A percentile compares a stretch with the other conserved stretches of the same genome.
Evolutionary conservation across 1,140 invertebrate genomes (phyloP).

Genomic region (Calliopsis andreniformis): DNA sequence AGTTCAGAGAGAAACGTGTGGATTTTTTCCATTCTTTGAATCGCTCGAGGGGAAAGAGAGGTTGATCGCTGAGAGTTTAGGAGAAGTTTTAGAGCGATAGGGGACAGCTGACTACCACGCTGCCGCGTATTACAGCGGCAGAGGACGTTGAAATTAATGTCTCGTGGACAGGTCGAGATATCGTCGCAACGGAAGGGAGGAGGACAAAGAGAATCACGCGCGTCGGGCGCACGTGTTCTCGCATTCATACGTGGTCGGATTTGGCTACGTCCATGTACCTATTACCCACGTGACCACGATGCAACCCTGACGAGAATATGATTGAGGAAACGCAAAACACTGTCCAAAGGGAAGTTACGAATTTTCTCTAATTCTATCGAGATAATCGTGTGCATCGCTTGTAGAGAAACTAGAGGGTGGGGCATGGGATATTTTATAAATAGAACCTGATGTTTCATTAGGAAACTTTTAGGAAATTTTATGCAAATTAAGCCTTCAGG

Average conservation of each 20-base stretch:
- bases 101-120: conserved; percentile 17
- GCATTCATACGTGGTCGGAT: conserved; percentile 20
- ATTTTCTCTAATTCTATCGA: neutral
- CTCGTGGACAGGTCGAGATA: conserved; percentile 43
- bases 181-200: neutral
- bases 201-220: conserved; percentile 4
- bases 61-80: neutral
- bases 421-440: too few species aligned
- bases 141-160: conserved; percentile 50
- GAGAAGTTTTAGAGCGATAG: neutral
- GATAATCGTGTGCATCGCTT: neutral
- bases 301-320: conserved; percentile 32
- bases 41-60: neutral
- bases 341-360: conserved; percentile 35
- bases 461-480: too few species aligned
- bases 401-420: neutral
- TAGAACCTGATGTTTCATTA: too few species aligned
- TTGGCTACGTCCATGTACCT: conserved; percentile 34
- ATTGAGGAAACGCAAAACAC: conserved; percentile 21
- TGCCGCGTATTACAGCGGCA: conserved; percentile 18
- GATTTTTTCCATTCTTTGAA: too few species aligned
- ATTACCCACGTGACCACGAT: conserved; percentile 45
- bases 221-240: conserved; percentile 1
- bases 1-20: too few species aligned
- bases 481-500: too few species aligned